phyloP scores from a whole-genome alignment of 2,113 vertebrate genomes.

The Oreochromis spilurus region DNA sequence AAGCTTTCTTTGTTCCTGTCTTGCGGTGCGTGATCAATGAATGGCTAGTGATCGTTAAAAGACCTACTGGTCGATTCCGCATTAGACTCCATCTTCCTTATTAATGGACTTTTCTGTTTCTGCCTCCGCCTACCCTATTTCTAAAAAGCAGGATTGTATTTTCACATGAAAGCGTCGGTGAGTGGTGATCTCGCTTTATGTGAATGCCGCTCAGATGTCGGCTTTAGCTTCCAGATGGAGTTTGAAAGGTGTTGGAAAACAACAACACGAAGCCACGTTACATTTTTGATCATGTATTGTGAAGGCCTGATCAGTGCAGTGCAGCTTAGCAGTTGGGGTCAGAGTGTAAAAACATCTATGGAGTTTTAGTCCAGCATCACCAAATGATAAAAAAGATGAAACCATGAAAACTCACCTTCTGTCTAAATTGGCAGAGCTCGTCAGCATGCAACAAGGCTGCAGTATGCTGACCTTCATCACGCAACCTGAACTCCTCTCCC shows the following conservation, averaged over 20 bases:
- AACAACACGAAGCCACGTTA: not conserved
- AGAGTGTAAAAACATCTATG: not conserved
- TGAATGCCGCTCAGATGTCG: not conserved
- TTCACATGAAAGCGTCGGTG: not conserved
- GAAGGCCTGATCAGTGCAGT: not conserved
- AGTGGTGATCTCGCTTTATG: not conserved
- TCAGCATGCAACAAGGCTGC: slow-evolving; percentile 21
- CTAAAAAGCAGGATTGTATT: not conserved
- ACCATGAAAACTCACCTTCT: not conserved
- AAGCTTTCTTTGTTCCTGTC: slow-evolving; percentile 13
- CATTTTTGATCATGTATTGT: not conserved
- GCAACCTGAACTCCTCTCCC: slow-evolving; percentile 5
- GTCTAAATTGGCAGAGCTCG: slow-evolving; percentile 18
- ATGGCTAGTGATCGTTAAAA: slow-evolving; percentile 27
- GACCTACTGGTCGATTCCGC: slow-evolving; percentile 40
- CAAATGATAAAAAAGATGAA: not conserved
- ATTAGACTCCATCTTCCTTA: slow-evolving; percentile 42
- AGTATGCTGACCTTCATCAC: slow-evolving; percentile 43
- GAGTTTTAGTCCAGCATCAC: not conserved
- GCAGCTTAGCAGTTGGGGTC: not conserved
- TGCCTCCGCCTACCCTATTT: not conserved
- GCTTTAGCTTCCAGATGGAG: not conserved
- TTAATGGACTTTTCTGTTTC: slow-evolving; percentile 32
- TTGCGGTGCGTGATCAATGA: slow-evolving; percentile 38
- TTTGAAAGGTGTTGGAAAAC: not conserved